Evolutionary conservation across 2,797 vertebrate genomes (phyloP), one percentile per base, ranked within the genome.

Genomic region (Helarctos malayanus): DNA sequence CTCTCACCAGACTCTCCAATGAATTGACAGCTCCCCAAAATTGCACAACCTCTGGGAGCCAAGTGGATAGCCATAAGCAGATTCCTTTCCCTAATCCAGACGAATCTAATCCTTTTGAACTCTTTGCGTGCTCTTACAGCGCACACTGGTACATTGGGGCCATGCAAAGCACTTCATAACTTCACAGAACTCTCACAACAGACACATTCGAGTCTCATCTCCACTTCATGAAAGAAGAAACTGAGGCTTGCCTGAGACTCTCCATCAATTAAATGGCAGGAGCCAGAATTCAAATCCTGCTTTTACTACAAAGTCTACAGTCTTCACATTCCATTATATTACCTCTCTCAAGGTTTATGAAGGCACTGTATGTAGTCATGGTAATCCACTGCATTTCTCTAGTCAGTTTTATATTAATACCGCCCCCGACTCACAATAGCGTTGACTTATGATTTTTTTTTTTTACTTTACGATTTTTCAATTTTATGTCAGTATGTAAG

Each of bases 381-480:
- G 16, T 14, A 47, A 92, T 32, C 14, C 21, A 45, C 6, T 52
- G 5, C 41, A 71, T 63, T 52, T 81, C 68, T 88, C 65, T 65
- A 89, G 76, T 59, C 59, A 65, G 84, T 79, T 83, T 83, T 25
- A 73, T 96, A 45, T 76, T 56, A 81, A 61, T 11, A 45, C 71
- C 7, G 2, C 25, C 41, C 19, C 41, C 3, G 3, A 75, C 8
- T 75, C 41, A 45, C 41, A 47, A 29, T 45, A 47, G 71, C 41
- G 0, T 75, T 75, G 71, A 47, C 71, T 27, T 18, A 18, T 0
- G 4, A 5, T 38, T 69, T 23, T 73, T 29, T 45, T 41, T 75
- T 75, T 47, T 75, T 47, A 47, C 71, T 47, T 75, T 29, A 75
- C 11, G 2, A 18, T 75, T 75, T 75, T 47, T 47, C 71, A 47